phyloP scores from a whole-genome alignment of 2,113 vertebrate species.

The Corvus hawaiiensis region DNA sequence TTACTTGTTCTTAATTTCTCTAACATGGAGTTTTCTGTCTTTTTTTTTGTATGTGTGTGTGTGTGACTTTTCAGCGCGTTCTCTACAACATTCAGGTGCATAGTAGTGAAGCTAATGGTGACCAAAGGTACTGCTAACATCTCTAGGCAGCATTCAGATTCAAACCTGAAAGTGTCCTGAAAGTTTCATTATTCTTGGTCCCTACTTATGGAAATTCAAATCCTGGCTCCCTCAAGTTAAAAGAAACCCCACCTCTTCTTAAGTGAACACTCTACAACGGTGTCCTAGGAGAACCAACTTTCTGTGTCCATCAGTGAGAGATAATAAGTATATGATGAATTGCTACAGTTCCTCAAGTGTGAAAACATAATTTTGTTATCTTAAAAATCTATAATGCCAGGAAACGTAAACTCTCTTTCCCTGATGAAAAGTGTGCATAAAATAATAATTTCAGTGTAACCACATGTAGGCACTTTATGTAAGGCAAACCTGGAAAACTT shows the following conservation, averaged over 20 bases:
- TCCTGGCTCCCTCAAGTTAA: not conserved
- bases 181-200: not conserved
- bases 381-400: not conserved
- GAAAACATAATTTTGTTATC: not conserved
- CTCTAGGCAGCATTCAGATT: not conserved
- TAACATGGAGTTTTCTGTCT: not conserved
- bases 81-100: not conserved
- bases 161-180: not conserved
- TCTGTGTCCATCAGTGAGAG: not conserved
- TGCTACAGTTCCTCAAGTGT: not conserved
- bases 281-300: not conserved
- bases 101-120: not conserved
- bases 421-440: not conserved
- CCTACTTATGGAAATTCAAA: not conserved
- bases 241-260: not conserved
- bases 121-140: not conserved
- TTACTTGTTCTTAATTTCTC: not conserved
- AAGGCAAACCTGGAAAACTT: not conserved
- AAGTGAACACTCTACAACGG: not conserved
- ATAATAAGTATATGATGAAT: not conserved
- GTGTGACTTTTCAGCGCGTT: accelerated
- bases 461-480: not conserved
- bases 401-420: not conserved
- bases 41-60: not conserved
- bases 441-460: not conserved